Base-by-base conservation (phyloP, 2,888 invertebrate genomes). In the Fragum fragum region DNA sequence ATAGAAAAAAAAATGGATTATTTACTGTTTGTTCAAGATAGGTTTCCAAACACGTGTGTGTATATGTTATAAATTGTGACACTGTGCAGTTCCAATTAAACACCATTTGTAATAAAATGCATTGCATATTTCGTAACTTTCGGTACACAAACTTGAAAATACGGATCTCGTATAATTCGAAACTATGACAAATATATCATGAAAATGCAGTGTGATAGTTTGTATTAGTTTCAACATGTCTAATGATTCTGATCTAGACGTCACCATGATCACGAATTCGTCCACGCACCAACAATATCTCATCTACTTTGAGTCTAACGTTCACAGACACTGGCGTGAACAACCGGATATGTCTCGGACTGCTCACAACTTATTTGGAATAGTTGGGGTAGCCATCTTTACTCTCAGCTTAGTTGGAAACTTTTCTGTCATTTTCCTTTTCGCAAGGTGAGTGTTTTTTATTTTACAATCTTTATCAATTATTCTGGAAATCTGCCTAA, bases 381-480 rank as follows among this genome's bases (percentile, higher is more conserved):
- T 55, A 2, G 69, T 36, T 0, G 53, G 70, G 29, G 72, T 74
- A 0, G 26, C 36, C 28, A 36, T 72, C 16, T 68, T 75, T 16
- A 53, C 42, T 3, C 23, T 55, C n/a, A 42, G 69, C 29, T 21
- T 76, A 42, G 23, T 32, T 11, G 70, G 76, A 26, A 70, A 76
- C 39, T n/a, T 76, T 9, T 39, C 61, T 6, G 76, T 76, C 9
- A 57, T 76, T 7, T 70, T 47, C 29, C 70, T 76, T 7, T 76
- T 76, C 59, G 57, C 66, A 9, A 66, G 66, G 66, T 66, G n/a
- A 6, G 66, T 66, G 11, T 42, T 14, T 47, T 18, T 47, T 47
- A 9, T 16, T 36, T 36, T 36, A 36, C 32, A 9, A 36, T 36
- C n/a, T n/a, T n/a, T n/a, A n/a, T n/a, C n/a, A n/a, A n/a, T n/a